A percentile compares a stretch with the other conserved stretches of the same genome.
phyloP scores from a whole-genome alignment of 2,797 vertebrate genomes.

The Sternarchorhynchus goeldii region DNA sequence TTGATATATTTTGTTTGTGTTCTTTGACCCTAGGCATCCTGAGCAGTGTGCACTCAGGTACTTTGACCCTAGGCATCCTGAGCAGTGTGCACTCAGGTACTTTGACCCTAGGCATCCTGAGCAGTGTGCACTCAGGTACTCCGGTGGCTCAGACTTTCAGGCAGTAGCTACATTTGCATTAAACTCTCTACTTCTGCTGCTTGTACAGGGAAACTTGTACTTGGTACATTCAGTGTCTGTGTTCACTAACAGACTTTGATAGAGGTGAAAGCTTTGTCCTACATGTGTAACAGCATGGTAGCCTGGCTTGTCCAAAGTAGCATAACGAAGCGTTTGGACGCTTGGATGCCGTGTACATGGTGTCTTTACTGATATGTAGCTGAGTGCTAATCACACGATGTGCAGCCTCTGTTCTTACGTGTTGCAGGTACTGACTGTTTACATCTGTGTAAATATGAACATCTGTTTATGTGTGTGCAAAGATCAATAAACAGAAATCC shows the following conservation, averaged over 20 bases:
- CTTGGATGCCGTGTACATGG: conserved; percentile 60
- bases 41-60: too few species aligned
- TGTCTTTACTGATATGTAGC: conserved; percentile 66
- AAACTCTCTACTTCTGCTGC: conserved; percentile 23
- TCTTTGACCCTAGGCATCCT: not conserved
- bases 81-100: too few species aligned
- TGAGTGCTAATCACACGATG: conserved; percentile 50
- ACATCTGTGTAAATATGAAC: conserved; percentile 76
- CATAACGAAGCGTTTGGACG: conserved; percentile 71
- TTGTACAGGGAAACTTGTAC: conserved; percentile 44
- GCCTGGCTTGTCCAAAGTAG: conserved; percentile 62
- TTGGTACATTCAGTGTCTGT: conserved; percentile 46
- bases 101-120: not conserved
- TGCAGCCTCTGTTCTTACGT: conserved; percentile 57
- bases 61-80: conserved; percentile 1
- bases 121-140: conserved; percentile 3
- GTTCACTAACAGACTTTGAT: conserved; percentile 51
- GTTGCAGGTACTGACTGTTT: conserved; percentile 77
- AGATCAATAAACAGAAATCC: conserved; percentile 76
- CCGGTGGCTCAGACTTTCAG: not conserved
- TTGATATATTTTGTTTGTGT: not conserved
- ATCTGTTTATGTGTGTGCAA: conserved; percentile 75
- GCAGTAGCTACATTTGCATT: not conserved
- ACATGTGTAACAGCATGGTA: not conserved
- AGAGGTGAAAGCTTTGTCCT: conserved; percentile 57